Evolutionary conservation across 2,888 invertebrate species (phyloP), one percentile per base, ranked within the genome.

Genomic region (Oligia fasciuncula): DNA sequence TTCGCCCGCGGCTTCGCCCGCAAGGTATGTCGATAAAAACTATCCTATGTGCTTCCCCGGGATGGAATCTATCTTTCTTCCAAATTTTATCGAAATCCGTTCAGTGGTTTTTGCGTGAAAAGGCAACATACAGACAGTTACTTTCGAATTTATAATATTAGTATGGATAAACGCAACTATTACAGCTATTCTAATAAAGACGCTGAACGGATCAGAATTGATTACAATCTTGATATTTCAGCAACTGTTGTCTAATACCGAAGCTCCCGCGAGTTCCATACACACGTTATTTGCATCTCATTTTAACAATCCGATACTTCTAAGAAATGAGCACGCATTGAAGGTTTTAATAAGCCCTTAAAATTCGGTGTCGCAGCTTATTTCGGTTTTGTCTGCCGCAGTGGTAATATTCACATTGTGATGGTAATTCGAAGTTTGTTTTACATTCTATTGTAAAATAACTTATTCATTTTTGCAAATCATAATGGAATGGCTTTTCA

Each of bases 211-310:
- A 81, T 46, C n/a, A 68, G 62, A 84, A 79, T 75, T 49, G 72
- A 75, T 66, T 73, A 75, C 19, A 60, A 43, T 72, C 68, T 81
- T 72, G 46, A 57, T 29, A 81, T 73, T 68, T 62, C 66, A 78
- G 63, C 63, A 78, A 67, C 73, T 63, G 57, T 29, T 67, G 78
- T 60, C 19, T 62, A 69, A 70, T 43, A 23, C 23, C 43, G 51
- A 67, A 65, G 51, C 46, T 78, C 66, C 62, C 62, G 46, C 75
- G 60, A 72, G 68, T 76, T 73, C 13, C 19, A 65, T 49, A 72
- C 71, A 69, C 73, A 65, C 29, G 76, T 70, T 77, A 80, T 85
- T 87, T 87, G 79, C 79, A 82, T 87, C 57, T 80, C n/a, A 80
- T 87, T 79, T 77, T 65, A 75, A 68, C 69, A 72, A 76, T 73